Conservation (phyloP, 2,113 vertebrate species). For the Mungos mungo region DNA sequence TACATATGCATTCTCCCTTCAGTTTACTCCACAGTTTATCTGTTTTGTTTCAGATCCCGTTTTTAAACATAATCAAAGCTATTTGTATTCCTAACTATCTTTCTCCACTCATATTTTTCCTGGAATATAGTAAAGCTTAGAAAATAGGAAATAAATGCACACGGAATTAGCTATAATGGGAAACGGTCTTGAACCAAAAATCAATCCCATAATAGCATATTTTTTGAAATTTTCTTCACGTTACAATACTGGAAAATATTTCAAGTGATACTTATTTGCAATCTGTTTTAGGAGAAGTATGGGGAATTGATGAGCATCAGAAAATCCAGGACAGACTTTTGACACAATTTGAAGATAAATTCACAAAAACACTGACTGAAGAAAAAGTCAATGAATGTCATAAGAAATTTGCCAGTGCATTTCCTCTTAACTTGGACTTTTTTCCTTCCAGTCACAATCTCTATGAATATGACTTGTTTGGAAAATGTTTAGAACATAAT, state of each 20-base stretch:
- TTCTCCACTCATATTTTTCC: constrained; percentile 3
- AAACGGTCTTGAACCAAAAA: not conserved
- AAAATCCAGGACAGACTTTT: constrained; percentile 64
- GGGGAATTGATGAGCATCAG: constrained; percentile 47
- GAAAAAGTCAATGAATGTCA: constrained; percentile 55
- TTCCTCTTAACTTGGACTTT: constrained; percentile 56
- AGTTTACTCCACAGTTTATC: not conserved
- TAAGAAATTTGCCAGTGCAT: constrained; percentile 49
- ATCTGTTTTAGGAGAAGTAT: constrained; percentile 70
- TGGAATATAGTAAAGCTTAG: constrained; percentile 29
- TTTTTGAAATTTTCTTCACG: not conserved
- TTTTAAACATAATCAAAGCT: constrained; percentile 19
- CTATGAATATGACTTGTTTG: constrained; percentile 36
- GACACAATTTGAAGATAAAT: constrained; percentile 58
- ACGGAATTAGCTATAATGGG: not conserved
- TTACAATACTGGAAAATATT: constrained; percentile 23
- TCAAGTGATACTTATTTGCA: constrained; percentile 54
- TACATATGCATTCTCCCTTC: not conserved
- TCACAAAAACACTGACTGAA: constrained; percentile 53
- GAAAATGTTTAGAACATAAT: constrained; percentile 50
- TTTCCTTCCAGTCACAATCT: constrained; percentile 49
- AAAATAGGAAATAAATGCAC: not conserved
- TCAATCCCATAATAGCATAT: not conserved
- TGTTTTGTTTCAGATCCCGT: not conserved
- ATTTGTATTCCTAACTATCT: constrained; percentile 30